A percentile compares a stretch with the other conserved stretches of the same genome.
These are phyloP conservation scores for Tympanoctomys barrerae DNA, from an alignment of 2,797 vertebrate species.

Conservation along the genomic window DNA sequence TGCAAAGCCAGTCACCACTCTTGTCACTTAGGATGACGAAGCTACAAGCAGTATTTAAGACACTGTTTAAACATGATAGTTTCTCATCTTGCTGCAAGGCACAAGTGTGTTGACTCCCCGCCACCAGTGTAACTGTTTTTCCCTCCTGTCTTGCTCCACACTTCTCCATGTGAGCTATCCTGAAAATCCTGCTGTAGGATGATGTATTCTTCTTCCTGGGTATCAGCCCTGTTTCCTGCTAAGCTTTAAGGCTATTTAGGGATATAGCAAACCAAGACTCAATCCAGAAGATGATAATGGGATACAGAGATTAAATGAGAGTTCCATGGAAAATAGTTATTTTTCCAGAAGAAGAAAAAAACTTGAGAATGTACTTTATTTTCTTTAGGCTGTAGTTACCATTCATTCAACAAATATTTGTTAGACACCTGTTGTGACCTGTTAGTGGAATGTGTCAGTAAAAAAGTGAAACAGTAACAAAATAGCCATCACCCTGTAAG, in stretches of 20 bases:
- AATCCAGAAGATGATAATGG: background rate
- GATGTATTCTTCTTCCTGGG: background rate
- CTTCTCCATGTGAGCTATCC: background rate
- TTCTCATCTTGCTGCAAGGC: background rate
- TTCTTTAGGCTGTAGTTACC: background rate
- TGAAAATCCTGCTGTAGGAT: background rate
- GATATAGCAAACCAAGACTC: background rate
- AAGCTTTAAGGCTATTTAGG: background rate
- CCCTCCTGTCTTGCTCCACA: background rate
- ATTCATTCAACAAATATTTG: background rate
- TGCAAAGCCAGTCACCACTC: background rate
- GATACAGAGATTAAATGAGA: background rate
- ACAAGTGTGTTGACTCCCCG: background rate
- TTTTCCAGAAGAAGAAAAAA: conserved; percentile 7
- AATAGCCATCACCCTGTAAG: background rate
- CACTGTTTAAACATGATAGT: background rate
- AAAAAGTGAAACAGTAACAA: background rate
- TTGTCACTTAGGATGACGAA: background rate
- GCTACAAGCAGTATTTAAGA: background rate
- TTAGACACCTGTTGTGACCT: background rate
- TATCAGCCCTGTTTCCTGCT: background rate
- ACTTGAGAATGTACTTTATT: background rate
- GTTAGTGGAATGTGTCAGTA: background rate
- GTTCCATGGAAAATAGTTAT: background rate
- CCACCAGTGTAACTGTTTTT: background rate